Evolutionary conservation across 2,113 vertebrate genomes (phyloP), one percentile per base, ranked within the genome.

Genomic region (Aleadryas rufinucha): DNA sequence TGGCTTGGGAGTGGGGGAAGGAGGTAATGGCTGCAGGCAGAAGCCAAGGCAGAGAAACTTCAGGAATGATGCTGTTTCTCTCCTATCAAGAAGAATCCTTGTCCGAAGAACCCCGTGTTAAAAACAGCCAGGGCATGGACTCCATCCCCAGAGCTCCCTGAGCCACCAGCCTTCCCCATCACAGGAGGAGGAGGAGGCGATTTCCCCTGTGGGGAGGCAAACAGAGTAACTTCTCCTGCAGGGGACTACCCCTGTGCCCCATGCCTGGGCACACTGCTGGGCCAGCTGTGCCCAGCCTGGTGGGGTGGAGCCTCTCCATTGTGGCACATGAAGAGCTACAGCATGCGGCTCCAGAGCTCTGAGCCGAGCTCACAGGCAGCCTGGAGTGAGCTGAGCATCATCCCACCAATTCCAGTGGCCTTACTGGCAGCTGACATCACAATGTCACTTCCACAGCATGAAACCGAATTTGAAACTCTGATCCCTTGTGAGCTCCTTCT

Each of bases 101-200:
- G 19, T 26, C 30, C 0, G 0, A 75, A 84, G 13, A 81, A 87
- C 80, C 4, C 19, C 0, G 0, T 26, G 6, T 33, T 87, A 63
- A 75, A 93, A 89, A 49, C 27, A 69, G 33, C 13, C 1, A 3
- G 33, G 33, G 21, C 2, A 2, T 16, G 16, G 68, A 50, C 31
- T 57, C 33, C 1, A 0, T 63, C 27, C 42, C 39, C 23, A 60
- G 59, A 65, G 23, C 53, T 89, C 22, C 6, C 33, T n/a, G 28
- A 57, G 41, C 35, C 22, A 79, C 57, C 57, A 88, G 26, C n/a
- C 31, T 45, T 72, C 54, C 17, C 63, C 1, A 0, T 27, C 19
- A 8, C 13, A 70, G 49, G 35, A 82, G 35, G n/a, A 63, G 63
- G 35, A 69, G 22, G 42, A 74, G 23, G 30, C 1, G 0, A 42